Conservation (phyloP, 2,113 vertebrate species). For the Polyodon spathula region DNA sequence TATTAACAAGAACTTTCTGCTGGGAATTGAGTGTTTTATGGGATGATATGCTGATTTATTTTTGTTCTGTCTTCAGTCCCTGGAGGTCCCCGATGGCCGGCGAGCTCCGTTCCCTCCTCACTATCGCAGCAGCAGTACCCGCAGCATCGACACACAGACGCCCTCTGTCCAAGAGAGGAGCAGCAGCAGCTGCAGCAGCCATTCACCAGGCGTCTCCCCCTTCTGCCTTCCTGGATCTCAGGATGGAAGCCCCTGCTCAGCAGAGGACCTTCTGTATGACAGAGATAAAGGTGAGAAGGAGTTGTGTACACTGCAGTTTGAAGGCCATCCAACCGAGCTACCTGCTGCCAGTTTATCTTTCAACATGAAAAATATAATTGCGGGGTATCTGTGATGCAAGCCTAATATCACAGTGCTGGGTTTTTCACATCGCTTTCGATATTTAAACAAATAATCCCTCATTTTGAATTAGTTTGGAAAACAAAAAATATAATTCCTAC, state of each 20-base stretch:
- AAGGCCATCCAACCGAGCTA: too few species aligned
- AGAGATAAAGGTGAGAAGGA: conserved; percentile 80
- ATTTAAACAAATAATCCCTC: too few species aligned
- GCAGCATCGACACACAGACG: conserved; percentile 85
- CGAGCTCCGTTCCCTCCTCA: conserved; percentile 77
- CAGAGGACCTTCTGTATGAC: conserved; percentile 82
- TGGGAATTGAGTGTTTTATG: too few species aligned
- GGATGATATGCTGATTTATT: conserved; percentile 4
- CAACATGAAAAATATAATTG: too few species aligned
- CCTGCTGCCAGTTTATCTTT: neutral
- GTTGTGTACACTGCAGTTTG: neutral
- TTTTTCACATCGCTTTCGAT: too few species aligned
- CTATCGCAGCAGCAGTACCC: conserved; percentile 72
- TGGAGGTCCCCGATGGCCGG: conserved; percentile 80
- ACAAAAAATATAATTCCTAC: too few species aligned
- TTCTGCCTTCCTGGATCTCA: conserved; percentile 83
- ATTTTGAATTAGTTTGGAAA: too few species aligned
- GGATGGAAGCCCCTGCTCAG: conserved; percentile 79
- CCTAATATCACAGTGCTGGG: too few species aligned
- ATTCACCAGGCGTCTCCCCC: conserved; percentile 68
- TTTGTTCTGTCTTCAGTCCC: conserved; percentile 49
- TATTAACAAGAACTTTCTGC: too few species aligned
- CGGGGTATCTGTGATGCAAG: too few species aligned
- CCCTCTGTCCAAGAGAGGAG: conserved; percentile 76
- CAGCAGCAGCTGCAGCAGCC: conserved; percentile 72